phyloP scores from a whole-genome alignment of 2,797 vertebrate species.

The Poecile montanus region DNA sequence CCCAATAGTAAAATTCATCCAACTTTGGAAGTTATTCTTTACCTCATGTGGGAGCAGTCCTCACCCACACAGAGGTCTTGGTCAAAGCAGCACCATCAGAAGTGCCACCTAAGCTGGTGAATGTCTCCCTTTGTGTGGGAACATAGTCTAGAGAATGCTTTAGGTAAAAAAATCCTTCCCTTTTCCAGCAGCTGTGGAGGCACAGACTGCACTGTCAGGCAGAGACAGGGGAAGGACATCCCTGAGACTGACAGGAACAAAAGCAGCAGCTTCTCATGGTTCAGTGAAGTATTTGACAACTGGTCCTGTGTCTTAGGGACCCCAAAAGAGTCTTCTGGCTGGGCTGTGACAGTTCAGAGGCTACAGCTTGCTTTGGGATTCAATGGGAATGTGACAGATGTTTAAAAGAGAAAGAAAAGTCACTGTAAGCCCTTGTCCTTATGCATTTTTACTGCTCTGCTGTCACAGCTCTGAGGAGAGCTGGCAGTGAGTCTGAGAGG shows the following conservation, averaged over 20 bases:
- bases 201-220: not conserved
- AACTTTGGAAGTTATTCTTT: not conserved
- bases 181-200: not conserved
- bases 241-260: not conserved
- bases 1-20: not conserved
- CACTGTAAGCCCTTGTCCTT: not conserved
- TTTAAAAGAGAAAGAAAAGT: not conserved
- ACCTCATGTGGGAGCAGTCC: not conserved
- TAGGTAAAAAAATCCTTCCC: not conserved
- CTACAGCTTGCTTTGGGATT: not conserved
- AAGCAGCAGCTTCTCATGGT: not conserved
- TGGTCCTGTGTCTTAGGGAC: not conserved
- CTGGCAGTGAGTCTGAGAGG: not conserved
- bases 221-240: not conserved
- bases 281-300: not conserved
- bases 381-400: not conserved
- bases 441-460: not conserved
- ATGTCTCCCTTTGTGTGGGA: not conserved
- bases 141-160: not conserved
- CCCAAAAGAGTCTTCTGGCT: not conserved
- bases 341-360: not conserved
- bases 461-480: not conserved
- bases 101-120: not conserved
- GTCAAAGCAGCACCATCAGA: not conserved
- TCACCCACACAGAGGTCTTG: not conserved